These are phyloP conservation scores for Styela clava DNA, from an alignment of 23 tunicate genomes.

Conservation along the genomic window DNA sequence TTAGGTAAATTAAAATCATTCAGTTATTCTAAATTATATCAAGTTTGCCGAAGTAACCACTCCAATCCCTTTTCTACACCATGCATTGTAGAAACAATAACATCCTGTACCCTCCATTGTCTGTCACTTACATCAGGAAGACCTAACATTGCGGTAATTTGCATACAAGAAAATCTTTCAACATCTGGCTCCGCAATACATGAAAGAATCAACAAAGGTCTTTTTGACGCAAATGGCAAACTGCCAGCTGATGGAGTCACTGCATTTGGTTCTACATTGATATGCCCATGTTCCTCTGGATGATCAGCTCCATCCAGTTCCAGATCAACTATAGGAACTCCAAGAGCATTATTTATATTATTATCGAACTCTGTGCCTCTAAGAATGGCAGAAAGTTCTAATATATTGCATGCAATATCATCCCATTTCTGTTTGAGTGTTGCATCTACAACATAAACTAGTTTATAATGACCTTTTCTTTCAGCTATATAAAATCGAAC, in stretches of 20 bases:
- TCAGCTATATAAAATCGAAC: conserved; percentile 66
- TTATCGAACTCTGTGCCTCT: conserved; percentile 31
- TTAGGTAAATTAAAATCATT: no score
- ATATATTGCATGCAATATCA: conserved; percentile 46
- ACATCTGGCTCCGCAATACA: conserved; percentile 30
- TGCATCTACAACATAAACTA: conserved; percentile 85
- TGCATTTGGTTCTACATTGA: neutral
- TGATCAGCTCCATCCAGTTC: neutral
- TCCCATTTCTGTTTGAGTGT: conserved; percentile 36
- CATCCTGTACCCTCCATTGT: conserved; percentile 90
- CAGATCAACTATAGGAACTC: neutral
- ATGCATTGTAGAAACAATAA: conserved; percentile 55
- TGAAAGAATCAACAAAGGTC: conserved; percentile 64
- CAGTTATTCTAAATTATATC: no score
- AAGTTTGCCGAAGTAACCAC: conserved; percentile 70
- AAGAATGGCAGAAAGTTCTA: conserved; percentile 60
- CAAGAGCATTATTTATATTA: neutral
- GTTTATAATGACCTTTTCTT: conserved; percentile 42
- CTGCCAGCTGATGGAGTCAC: neutral
- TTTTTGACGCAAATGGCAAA: neutral
- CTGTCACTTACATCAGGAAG: conserved; percentile 58
- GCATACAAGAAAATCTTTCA: conserved; percentile 48
- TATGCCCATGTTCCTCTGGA: conserved; percentile 18
- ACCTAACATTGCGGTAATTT: conserved; percentile 59
- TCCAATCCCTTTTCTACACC: conserved; percentile 78